Evolutionary conservation across 2,113 vertebrate species (phyloP), one percentile per base, ranked within the genome.

Genomic region (Carettochelys insculpta): DNA sequence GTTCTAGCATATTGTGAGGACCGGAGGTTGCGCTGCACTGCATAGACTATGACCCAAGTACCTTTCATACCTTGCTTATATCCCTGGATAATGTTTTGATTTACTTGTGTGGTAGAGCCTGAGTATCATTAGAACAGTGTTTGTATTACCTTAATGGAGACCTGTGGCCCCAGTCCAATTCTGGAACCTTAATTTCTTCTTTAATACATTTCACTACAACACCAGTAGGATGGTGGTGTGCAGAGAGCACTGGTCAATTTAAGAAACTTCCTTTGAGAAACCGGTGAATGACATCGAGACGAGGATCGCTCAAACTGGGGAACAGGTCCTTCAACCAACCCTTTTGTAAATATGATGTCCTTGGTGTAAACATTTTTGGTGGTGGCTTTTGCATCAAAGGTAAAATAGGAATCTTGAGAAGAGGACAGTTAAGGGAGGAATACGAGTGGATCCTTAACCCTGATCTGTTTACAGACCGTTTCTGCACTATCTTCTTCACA

Each of bases 11-110:
- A 16, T 8, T 11, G 9, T 47, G 87, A 76, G 47, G 29, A 0
- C 43, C 82, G 17, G 50, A 65, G 53, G 43, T 1, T 0, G 0
- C 25, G 11, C 51, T 0, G 1, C 12, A 2, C 68, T 17, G 82
- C 41, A 68, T 38, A 38, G 34, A 68, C n/a, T 68, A 11, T 68
- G 61, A 9, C 19, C 61, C 19, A 68, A 5, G 10, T 68, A 38
- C 22, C 19, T 68, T 19, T 38, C 61, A 68, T 34, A 68, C n/a
- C 34, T 68, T 17, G 17, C 61, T 68, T n/a, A 38, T 68, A 34
- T 68, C n/a, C 61, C n/a, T 20, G 19, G 19, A 19, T 68, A 19
- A 22, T 68, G 61, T 22, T 68, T 38, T 65, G 61, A 38, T 38
- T 68, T 22, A 38, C 19, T 68, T 68, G 61, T 68, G n/a, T 68